Percentiles rank a stretch among this genome's conserved stretches.
Evolutionary conservation across 2,888 invertebrate species (phyloP).

Genomic region (Allolobophora icterica): DNA sequence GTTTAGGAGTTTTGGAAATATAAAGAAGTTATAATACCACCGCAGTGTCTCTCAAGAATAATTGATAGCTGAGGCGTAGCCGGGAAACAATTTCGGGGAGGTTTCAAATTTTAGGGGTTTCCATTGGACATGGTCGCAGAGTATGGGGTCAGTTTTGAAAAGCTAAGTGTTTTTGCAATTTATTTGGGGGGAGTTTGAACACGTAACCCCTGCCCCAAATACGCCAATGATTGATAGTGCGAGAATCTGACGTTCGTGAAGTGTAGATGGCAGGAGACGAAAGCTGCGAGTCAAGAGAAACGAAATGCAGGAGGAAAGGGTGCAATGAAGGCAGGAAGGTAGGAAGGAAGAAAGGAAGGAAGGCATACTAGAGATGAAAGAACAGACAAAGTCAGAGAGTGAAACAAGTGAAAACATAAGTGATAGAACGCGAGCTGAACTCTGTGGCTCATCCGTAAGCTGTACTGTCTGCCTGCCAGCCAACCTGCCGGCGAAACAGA

Average conservation of each 20-base stretch:
- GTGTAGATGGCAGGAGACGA: not conserved
- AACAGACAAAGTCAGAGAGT: not conserved
- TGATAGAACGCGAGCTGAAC: constrained; percentile 21
- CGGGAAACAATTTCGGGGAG: too few relatives aligned
- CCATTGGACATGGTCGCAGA: too few relatives aligned
- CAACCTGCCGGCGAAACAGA: not conserved
- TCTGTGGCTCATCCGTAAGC: not conserved
- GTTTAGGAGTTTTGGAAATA: too few relatives aligned
- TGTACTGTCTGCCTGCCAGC: not conserved
- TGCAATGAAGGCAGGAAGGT: not conserved
- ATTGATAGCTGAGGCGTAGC: too few relatives aligned
- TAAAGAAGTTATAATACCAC: not conserved
- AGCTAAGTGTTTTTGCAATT: too few relatives aligned
- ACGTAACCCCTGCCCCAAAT: too few relatives aligned
- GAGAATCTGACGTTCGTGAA: not conserved
- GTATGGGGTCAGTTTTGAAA: too few relatives aligned
- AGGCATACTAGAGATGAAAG: not conserved
- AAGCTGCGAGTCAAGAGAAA: not conserved
- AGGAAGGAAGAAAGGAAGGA: not conserved
- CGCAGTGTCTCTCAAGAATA: not conserved
- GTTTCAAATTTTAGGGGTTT: too few relatives aligned
- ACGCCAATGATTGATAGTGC: not conserved
- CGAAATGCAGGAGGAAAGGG: not conserved
- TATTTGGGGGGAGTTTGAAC: too few relatives aligned
- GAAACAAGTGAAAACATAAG: constrained; percentile 19